A percentile compares a stretch with the other conserved stretches of the same genome.
Conservation (phyloP, 37 sponge, comb jelly and placozoan species). For the Ianthella basta region DNA sequence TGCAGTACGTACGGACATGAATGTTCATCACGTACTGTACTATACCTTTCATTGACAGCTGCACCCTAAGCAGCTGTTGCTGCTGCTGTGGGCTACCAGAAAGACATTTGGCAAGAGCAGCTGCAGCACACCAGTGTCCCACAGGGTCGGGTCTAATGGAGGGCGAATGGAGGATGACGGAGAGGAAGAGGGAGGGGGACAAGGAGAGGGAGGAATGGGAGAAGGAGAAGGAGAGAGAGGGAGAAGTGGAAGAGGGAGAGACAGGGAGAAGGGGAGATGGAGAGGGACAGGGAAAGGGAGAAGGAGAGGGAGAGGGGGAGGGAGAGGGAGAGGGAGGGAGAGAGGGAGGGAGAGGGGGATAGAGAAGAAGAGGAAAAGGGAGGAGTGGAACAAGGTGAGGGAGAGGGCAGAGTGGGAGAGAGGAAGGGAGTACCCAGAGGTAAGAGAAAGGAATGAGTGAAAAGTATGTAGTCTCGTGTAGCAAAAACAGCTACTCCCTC, state of each 20-base stretch:
- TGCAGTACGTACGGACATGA: not conserved
- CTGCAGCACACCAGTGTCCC: conserved; percentile 79
- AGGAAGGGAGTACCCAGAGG: no score
- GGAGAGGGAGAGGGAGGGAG: not conserved
- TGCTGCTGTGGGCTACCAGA: conserved; percentile 64
- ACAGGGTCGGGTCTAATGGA: conserved; percentile 52
- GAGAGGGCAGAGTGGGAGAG: no score
- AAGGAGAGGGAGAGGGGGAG: not conserved
- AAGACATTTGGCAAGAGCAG: conserved; percentile 58
- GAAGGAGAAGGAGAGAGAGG: no score
- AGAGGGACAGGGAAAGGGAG: no score
- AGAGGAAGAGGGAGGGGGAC: no score
- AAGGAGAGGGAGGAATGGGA: no score
- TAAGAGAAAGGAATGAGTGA: no score
- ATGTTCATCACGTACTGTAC: no score
- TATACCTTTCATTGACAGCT: conserved; percentile 78
- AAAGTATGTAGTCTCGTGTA: no score
- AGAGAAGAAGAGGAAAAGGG: not conserved
- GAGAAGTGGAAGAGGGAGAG: no score
- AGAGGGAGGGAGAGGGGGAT: not conserved
- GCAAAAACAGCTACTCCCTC: no score
- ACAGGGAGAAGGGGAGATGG: no score
- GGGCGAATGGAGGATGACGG: not conserved
- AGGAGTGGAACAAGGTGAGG: not conserved
- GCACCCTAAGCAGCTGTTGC: conserved; percentile 85